Evolutionary conservation across 2,888 invertebrate genomes (phyloP), one percentile per base, ranked within the genome.

Genomic region (Mythimna vitellina): DNA sequence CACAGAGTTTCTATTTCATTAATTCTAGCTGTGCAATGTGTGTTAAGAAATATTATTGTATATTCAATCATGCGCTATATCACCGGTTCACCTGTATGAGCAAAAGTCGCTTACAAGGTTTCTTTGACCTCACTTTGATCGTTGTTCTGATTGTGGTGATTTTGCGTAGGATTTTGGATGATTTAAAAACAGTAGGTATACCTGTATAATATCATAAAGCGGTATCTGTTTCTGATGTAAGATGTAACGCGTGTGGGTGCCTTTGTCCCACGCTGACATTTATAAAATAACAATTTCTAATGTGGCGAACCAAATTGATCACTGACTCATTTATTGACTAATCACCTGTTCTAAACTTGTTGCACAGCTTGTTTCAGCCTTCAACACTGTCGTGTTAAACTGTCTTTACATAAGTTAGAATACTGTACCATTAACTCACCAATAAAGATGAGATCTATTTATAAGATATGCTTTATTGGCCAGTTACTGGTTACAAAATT

Each of bases 401-500:
- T 56, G 74, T 71, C 62, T 78, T 86, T 58, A 67, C 70, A 71
- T 77, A 77, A 76, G 76, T 84, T 79, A 60, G 58, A 58, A 61
- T 67, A 80, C 49, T 57, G 38, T 80, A 63, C 58, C 63, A 74
- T 73, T 73, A 67, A 75, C 63, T 83, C 69, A 65, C 82, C 73
- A 84, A 86, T 86, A 84, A 85, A 81, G 73, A 73, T 84, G 80
- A 72, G 77, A 84, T 86, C 80, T 85, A 85, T 85, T 84, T 83
- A 86, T 86, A 88, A 70, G 80, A 80, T 73, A 72, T 76, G 32
- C 78, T 75, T 83, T 85, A 86, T 83, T 81, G 70, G 84, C 78
- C 81, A 80, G 86, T 85, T 84, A 86, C 85, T 85, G 82, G 78
- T 83, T 91, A 88, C 90, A 92, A 92, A 94, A 92, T 95, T 94